Evolutionary conservation across 1,140 invertebrate genomes (phyloP).

Genomic region (Drosophila triauraria): DNA sequence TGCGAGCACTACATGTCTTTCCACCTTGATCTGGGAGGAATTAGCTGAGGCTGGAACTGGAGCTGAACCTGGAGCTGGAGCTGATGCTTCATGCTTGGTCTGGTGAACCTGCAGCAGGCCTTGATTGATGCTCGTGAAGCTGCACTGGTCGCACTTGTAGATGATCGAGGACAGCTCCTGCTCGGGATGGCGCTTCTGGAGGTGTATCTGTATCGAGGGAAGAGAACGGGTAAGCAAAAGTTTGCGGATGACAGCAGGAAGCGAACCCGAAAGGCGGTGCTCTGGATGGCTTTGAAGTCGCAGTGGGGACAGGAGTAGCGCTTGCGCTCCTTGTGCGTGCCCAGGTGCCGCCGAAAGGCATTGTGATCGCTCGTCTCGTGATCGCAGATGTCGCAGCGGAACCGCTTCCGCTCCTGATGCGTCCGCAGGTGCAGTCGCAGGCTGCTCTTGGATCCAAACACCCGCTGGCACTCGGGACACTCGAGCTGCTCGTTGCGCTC

Average conservation of each 20-base stretch:
- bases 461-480: conserved; percentile 91
- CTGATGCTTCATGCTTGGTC: conserved; percentile 64
- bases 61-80: background rate
- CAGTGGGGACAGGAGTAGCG: conserved; percentile 91
- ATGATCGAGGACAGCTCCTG: conserved; percentile 68
- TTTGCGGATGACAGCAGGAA: background rate
- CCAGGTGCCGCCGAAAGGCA: conserved; percentile 91
- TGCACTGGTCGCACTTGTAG: conserved; percentile 70
- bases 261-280: conserved; percentile 87
- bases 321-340: conserved; percentile 89
- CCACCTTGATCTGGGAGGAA: conserved; percentile 66
- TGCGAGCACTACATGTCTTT: conserved; percentile 55
- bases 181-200: conserved; percentile 77
- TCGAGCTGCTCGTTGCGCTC: conserved; percentile 85
- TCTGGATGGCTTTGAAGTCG: conserved; percentile 89
- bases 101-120: conserved; percentile 74
- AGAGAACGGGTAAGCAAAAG: background rate
- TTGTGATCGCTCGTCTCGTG: conserved; percentile 93
- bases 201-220: conserved; percentile 60
- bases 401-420: conserved; percentile 91
- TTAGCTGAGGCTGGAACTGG: conserved; percentile 2
- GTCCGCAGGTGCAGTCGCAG: conserved; percentile 90
- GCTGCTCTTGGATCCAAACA: conserved; percentile 87
- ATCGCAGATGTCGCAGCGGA: conserved; percentile 91
- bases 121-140: conserved; percentile 75